Evolutionary conservation across 2,113 vertebrate species (phyloP).

Genomic region (Castor canadensis): DNA sequence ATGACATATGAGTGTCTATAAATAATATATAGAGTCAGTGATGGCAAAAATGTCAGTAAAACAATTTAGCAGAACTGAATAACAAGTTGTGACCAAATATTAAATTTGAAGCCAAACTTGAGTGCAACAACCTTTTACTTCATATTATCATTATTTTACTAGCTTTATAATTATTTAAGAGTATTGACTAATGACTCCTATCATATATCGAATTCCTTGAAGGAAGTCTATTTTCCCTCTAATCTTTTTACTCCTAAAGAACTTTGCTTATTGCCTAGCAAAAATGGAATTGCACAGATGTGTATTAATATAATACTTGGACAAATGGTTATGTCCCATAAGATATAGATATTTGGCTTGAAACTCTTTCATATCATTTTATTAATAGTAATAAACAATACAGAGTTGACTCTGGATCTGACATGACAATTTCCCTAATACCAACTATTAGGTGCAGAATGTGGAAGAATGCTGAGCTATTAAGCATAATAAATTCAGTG

Average conservation of each 20-base stretch:
- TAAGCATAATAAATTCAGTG: background rate
- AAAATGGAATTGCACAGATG: background rate
- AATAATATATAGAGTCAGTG: background rate
- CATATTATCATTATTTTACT: background rate
- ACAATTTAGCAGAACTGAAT: background rate
- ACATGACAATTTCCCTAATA: background rate
- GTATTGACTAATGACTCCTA: background rate
- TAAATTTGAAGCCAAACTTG: background rate
- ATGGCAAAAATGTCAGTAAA: background rate
- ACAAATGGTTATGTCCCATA: background rate
- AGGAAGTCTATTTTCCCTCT: background rate
- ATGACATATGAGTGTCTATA: background rate
- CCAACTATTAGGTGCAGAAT: background rate
- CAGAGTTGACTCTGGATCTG: background rate
- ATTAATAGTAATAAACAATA: background rate
- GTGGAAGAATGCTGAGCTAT: background rate
- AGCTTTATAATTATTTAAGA: background rate
- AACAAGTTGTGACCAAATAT: background rate
- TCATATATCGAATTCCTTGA: background rate
- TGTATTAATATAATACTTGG: background rate
- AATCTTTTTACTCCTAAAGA: background rate
- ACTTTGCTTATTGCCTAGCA: background rate
- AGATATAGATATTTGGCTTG: background rate
- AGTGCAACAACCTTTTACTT: background rate
- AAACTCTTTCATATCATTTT: background rate